Evolutionary conservation across 2,113 vertebrate genomes (phyloP), one percentile per base, ranked within the genome.

Genomic region (Podiceps cristatus): DNA sequence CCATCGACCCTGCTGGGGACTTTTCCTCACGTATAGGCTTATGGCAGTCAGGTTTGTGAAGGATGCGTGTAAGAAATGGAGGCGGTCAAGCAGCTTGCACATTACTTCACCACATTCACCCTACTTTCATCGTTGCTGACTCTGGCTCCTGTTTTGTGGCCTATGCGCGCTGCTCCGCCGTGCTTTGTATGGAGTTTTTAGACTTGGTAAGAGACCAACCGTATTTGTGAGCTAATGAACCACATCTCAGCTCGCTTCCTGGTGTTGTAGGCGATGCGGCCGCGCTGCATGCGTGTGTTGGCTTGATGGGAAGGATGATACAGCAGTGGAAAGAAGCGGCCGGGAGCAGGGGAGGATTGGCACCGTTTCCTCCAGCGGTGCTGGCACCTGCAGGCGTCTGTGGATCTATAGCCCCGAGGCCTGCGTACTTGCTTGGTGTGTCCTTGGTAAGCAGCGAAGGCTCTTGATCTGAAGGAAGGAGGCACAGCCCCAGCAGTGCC

Each of bases 301-400:
- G 50, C 47, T 58, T 23, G 29, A 35, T 22, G 23, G n/a, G 19
- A 91, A 27, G 40, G 66, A 49, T 69, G 58, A 86, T 33, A 60
- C 33, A 88, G 55, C 23, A 17, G 49, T 18, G 10, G 1, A 9
- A 67, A 69, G 24, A 40, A 42, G 20, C 0, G 0, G n/a, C 5
- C 72, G 22, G 56, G 22, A 35, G 19, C 49, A 59, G 33, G 25
- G 31, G 8, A 88, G 23, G 49, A 62, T 53, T 6, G 4, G 50
- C 35, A 42, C 35, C 0, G 0, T 33, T 23, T 9, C 18, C 47
- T 13, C 79, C 58, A 19, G 64, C 3, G 1, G 59, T 0, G 1
- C n/a, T 37, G 42, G 40, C 35, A 74, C 22, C 2, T 15, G 50
- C 12, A 18, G 10, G 13, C 31, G 7, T 8, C 31, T 25, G 27